Conservation (phyloP, 2,113 vertebrate species). For the Leptodactylus fuscus region DNA sequence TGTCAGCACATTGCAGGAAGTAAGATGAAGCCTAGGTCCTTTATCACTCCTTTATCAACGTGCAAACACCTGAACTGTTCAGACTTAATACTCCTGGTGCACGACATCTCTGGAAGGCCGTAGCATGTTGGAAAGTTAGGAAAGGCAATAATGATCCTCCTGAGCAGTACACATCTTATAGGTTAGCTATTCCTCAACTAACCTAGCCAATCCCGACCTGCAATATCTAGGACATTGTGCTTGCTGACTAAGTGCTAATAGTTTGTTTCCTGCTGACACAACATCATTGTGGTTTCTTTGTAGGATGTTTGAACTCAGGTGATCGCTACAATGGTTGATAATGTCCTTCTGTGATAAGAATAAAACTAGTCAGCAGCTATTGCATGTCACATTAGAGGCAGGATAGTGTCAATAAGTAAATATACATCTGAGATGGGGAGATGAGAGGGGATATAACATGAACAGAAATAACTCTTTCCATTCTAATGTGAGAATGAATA, state of each 20-base stretch:
- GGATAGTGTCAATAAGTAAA: not conserved
- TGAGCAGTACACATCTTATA: not conserved
- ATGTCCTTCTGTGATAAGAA: conserved; percentile 15
- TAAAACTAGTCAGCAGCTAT: conserved; percentile 21
- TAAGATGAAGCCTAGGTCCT: not conserved
- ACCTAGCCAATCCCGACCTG: not conserved
- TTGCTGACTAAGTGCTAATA: conserved; percentile 42
- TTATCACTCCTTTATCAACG: no score
- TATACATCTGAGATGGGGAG: not conserved
- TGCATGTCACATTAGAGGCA: not conserved
- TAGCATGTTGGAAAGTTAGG: not conserved
- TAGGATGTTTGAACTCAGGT: conserved; percentile 17
- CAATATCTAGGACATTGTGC: conserved; percentile 12
- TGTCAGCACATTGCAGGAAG: not conserved
- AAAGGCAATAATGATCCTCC: not conserved
- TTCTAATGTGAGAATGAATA: not conserved
- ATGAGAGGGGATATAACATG: not conserved
- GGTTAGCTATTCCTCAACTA: not conserved
- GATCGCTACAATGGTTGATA: conserved; percentile 20
- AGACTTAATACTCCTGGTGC: no score
- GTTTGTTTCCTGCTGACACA: conserved; percentile 35
- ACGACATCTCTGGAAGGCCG: no score
- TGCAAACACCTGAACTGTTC: no score
- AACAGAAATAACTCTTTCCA: not conserved
- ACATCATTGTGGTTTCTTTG: conserved; percentile 37